phyloP scores from a whole-genome alignment of 2,888 invertebrate genomes.

The Galeopsomyia nigrocyanea region DNA sequence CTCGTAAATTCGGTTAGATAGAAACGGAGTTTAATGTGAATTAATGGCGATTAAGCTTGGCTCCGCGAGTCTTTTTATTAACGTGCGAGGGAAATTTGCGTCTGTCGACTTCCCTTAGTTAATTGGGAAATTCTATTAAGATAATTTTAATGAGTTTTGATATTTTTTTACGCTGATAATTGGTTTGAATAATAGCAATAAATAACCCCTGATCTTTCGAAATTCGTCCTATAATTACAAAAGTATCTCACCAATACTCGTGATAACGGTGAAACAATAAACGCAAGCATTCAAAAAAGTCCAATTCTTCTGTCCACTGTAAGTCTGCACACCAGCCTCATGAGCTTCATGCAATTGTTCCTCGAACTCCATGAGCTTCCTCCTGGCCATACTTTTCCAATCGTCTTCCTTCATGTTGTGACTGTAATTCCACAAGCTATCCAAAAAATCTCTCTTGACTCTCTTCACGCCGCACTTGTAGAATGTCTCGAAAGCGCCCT shows the following conservation, averaged over 20 bases:
- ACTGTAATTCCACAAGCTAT: constrained; percentile 85
- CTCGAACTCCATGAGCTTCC: constrained; percentile 86
- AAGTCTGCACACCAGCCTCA: constrained; percentile 86
- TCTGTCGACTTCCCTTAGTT: no score
- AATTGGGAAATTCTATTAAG: no score
- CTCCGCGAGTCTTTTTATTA: no score
- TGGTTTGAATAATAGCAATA: no score
- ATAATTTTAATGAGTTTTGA: no score
- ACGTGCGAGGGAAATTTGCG: background rate
- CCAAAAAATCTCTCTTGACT: constrained; percentile 88
- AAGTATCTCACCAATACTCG: constrained; percentile 85
- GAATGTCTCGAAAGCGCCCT: constrained; percentile 87
- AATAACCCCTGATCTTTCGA: no score
- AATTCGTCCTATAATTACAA: no score
- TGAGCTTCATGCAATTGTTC: constrained; percentile 87
- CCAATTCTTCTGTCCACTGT: constrained; percentile 89
- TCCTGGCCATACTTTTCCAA: constrained; percentile 89
- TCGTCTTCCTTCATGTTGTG: constrained; percentile 88
- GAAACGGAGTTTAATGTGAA: constrained; percentile 19
- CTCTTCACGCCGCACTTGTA: constrained; percentile 91
- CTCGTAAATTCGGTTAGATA: background rate
- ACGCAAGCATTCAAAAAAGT: constrained; percentile 89
- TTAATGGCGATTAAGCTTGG: constrained; percentile 5
- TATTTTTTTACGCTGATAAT: no score
- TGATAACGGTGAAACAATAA: constrained; percentile 88